Evolutionary conservation across 64 coral and sea anemone species (phyloP), one percentile per base, ranked within the genome.

Genomic region (Hydrozoanthus tunicans): DNA sequence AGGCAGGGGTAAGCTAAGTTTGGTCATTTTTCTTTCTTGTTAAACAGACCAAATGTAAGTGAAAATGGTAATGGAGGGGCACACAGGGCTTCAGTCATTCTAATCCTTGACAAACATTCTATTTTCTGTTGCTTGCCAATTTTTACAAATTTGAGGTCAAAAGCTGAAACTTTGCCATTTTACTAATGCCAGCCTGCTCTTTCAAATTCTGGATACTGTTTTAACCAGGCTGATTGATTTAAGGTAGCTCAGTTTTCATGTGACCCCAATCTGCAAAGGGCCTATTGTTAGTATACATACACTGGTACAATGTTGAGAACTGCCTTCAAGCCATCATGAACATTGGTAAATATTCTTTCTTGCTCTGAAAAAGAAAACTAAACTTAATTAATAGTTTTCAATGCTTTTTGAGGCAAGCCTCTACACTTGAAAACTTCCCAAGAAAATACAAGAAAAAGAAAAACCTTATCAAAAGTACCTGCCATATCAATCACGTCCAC

Each of bases 251-350:
- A 43, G 32, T 43, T 43, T 43, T 43, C 32, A 43, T 82, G 43
- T 25, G 9, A 82, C 13, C 15, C 52, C 20, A 43, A 32, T 7
- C 6, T 17, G 8, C 32, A 58, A 81, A 52, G 9, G 56, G 25
- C 9, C 51, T 62, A 67, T 82, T 24, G 52, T 73, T 26, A 52
- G 10, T 27, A n/a, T 72, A 93, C 93, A 83, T 98, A 98, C 96
- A 83, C 93, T 72, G 96, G 96, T 15, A 93, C 96, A 82, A 98
- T 91, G 58, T 95, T 89, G 14, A 95, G 55, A 3, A 98, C 63
- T 0, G 83, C 94, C 15, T 98, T 91, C 60, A 98, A 75, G 8
- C 76, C 96, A 13, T 95, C 83, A 77, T 98, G 96, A 43, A 83
- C 85, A 80, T 93, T 80, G 15, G 66, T 74, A 83, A 98, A 98